Evolutionary conservation across 2,888 invertebrate genomes (phyloP), one percentile per base, ranked within the genome.

Genomic region (Saturnia pavonia): DNA sequence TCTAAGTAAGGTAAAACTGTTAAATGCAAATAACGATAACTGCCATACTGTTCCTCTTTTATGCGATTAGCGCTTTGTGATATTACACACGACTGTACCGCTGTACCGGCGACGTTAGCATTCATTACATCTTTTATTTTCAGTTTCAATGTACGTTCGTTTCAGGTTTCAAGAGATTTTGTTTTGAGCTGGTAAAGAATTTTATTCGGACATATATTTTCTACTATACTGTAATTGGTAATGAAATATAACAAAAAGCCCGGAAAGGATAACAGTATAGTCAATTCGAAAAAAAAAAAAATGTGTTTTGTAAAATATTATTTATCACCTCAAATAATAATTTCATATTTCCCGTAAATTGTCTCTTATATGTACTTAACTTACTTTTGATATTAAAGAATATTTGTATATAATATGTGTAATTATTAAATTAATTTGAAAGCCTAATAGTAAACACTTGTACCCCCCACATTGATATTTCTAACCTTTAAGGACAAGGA

Each of bases 31-130:
- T 57, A 57, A 57, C 25, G 14, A 67, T 19, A 45, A 54, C 54
- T 63, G 12, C 66, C 65, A 22, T 66, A 70, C 66, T 40, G 51
- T 70, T 66, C 25, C 34, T 66, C 51, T 16, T 8, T 51, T 43
- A n/a, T 60, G 27, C 68, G 70, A 27, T 60, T 70, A 63, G 77
- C 78, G 81, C 84, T 84, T 84, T 85, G 85, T 83, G 83, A 81
- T 81, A 80, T 82, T 75, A 79, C 78, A 73, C 80, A 75, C 77
- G 76, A 76, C n/a, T n/a, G n/a, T n/a, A n/a, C n/a, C n/a, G n/a
- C 76, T 78, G 79, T 80, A 80, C 78, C 73, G 70, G 74, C 69
- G 68, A 57, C 70, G 71, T 57, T 70, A 42, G 71, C 73, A 72
- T 74, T 71, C 74, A 73, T 76, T 74, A 69, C 73, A 68, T 74